Evolutionary conservation across 2,888 invertebrate species (phyloP), one percentile per base, ranked within the genome.

Genomic region (Chaetoderma sp.): DNA sequence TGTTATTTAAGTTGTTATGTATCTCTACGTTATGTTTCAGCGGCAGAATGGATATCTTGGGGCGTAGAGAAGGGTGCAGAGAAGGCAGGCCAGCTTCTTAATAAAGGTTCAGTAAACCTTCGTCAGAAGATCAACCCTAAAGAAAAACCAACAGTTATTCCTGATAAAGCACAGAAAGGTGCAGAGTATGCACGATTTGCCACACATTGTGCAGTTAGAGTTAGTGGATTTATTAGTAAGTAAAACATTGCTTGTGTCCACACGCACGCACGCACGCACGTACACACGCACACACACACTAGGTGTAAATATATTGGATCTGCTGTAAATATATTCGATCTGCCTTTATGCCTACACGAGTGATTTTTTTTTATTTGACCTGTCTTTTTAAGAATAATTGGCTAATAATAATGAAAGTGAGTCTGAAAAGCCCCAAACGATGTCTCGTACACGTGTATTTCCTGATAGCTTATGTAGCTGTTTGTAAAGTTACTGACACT

Each of bases 11-110:
- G 33, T 56, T 42, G 23, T 21, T n/a, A 36, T 42, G 8, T 39
- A 16, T 32, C 39, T 8, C 4, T 45, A 2, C 25, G 42, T 50
- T 57, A 27, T 18, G 16, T 59, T 71, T 25, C 70, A 84, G 85
- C 83, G 59, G 92, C 93, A 4, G 90, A 90, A 77, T 90, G 89
- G 77, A 86, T 93, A 54, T 91, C 92, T 0, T 89, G 90, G 81
- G 92, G 92, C 60, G 82, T 93, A 16, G 88, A 91, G 1, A 89
- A 88, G 70, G 91, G 92, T 0, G 92, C 92, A 1, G 90, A 90
- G 81, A 91, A 91, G 77, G 89, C 91, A 0, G 90, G 91, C 0
- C 88, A 89, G 52, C 85, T 90, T 8, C 87, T 93, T 74, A 89
- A 89, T 66, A 87, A 87, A 64, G 89, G 90, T 8, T 91, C 92